Conservation (phyloP, 2,888 invertebrate species). For the Scotopteryx bipunctaria region DNA sequence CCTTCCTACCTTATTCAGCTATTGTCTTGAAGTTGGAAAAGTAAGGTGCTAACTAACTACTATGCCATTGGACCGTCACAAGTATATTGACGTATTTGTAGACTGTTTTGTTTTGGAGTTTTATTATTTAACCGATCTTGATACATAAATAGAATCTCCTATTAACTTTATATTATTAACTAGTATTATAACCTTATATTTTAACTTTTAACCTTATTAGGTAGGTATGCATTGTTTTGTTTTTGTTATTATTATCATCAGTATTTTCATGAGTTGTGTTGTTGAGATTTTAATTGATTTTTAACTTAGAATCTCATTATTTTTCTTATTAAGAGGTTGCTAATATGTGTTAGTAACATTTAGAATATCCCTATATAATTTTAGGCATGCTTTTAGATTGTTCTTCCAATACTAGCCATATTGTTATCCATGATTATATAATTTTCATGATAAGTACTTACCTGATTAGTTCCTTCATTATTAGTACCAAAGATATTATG, state of each 20-base stretch:
- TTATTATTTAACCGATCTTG: background rate
- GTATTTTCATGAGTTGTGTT: conserved; percentile 11
- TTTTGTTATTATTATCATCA: background rate
- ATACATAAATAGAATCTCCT: background rate
- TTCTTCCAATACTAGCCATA: background rate
- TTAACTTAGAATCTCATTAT: background rate
- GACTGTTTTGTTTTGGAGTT: background rate
- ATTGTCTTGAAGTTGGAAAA: conserved; percentile 74
- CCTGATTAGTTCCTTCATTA: conserved; percentile 1
- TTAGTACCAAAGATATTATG: conserved; percentile 10
- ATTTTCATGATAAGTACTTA: too few species aligned
- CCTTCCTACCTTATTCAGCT: conserved; percentile 72
- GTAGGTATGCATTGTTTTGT: background rate
- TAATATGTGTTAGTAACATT: too few species aligned
- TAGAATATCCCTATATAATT: too few species aligned
- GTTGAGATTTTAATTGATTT: background rate
- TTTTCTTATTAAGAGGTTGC: too few species aligned
- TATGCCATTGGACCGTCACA: conserved; percentile 5
- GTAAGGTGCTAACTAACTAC: conserved; percentile 36
- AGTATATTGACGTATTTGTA: background rate
- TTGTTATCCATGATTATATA: too few species aligned
- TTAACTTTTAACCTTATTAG: background rate
- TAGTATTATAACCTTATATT: background rate
- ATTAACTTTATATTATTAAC: too few species aligned
- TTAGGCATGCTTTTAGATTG: too few species aligned